phyloP scores from a whole-genome alignment of 2,888 invertebrate genomes.

The Anthrax anthrax region DNA sequence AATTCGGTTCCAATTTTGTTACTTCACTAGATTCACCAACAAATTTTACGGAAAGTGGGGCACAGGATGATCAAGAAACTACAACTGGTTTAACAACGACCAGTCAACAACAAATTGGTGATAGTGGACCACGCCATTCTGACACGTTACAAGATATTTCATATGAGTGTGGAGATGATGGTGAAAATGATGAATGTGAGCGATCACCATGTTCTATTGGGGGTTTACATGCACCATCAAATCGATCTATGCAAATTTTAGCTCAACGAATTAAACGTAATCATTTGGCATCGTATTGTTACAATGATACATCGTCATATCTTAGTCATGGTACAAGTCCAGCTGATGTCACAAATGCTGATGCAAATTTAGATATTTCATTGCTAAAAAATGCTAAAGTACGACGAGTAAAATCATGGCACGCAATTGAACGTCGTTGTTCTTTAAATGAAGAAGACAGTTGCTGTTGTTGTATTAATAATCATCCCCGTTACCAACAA shows the following conservation, averaged over 20 bases:
- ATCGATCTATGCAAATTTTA: constrained; percentile 40
- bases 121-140: constrained; percentile 9
- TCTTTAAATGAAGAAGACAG: constrained; percentile 16
- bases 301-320: constrained; percentile 33
- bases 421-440: constrained; percentile 40
- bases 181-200: constrained; percentile 35
- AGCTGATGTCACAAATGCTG: constrained; percentile 19
- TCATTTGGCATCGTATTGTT: constrained; percentile 49
- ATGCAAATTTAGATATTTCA: constrained; percentile 1
- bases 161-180: constrained; percentile 20
- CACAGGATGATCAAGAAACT: constrained; percentile 36
- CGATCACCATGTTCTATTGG: constrained; percentile 42
- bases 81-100: constrained; percentile 30
- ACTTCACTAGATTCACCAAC: constrained; percentile 8
- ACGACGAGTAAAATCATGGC: constrained; percentile 50
- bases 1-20: not conserved
- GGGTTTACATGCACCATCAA: constrained; percentile 45
- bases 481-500: constrained; percentile 20
- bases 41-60: constrained; percentile 17
- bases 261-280: constrained; percentile 42
- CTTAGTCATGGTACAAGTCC: constrained; percentile 35
- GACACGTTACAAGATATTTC: constrained; percentile 14
- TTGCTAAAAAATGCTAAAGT: constrained; percentile 29
- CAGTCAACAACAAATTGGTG: constrained; percentile 15
- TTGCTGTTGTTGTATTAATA: constrained; percentile 13